These are phyloP conservation scores for Rotaria sp. DNA, from an alignment of 2,888 invertebrate species.

Conservation along the genomic window DNA sequence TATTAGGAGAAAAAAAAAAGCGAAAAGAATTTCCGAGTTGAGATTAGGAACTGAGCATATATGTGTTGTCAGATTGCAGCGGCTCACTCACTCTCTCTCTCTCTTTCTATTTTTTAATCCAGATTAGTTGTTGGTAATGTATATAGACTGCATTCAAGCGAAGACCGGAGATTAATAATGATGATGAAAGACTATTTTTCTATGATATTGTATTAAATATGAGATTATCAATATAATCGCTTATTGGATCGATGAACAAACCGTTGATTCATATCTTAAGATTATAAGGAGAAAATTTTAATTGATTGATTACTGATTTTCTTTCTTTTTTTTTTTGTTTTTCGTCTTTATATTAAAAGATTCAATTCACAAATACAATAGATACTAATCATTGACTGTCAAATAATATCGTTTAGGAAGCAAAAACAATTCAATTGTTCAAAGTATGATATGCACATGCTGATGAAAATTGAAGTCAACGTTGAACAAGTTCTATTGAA, in stretches of 20 bases:
- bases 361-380: not conserved
- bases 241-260: not conserved
- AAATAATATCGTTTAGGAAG: not conserved
- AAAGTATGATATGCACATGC: too few species aligned
- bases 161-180: constrained; percentile 18
- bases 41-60: not conserved
- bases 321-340: too few species aligned
- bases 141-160: not conserved
- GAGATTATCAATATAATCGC: constrained; percentile 19
- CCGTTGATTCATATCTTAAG: not conserved
- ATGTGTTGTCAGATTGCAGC: not conserved
- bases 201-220: constrained; percentile 19
- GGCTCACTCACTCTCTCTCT: not conserved
- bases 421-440: too few species aligned
- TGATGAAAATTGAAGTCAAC: too few species aligned
- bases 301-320: not conserved
- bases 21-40: constrained; percentile 3
- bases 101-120: not conserved
- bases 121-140: constrained; percentile 15
- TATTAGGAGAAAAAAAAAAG: not conserved
- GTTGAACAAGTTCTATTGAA: too few species aligned
- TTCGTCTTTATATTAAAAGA: not conserved
- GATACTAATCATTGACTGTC: not conserved
- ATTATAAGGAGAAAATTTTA: not conserved
- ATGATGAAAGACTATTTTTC: constrained; percentile 10